Evolutionary conservation across 2,888 invertebrate species (phyloP).

Genomic region (Drosophila lacicola): DNA sequence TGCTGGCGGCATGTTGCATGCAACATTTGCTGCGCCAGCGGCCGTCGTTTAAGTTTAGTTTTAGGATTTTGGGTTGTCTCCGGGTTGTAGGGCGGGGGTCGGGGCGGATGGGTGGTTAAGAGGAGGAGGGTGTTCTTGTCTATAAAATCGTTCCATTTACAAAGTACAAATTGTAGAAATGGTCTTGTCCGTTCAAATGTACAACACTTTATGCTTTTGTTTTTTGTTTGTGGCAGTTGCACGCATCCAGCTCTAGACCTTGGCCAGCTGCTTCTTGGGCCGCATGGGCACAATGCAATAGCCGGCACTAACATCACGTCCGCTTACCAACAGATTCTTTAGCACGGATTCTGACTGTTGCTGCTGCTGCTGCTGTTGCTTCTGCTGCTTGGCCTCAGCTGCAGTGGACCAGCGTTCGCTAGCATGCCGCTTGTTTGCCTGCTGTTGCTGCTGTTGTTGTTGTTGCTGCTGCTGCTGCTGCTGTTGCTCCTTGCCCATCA

Average conservation of each 20-base stretch:
- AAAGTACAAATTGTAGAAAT: constrained; percentile 80
- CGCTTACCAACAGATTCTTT: constrained; percentile 97
- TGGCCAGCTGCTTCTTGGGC: constrained; percentile 85
- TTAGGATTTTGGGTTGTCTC: constrained; percentile 8
- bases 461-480: constrained; percentile 86
- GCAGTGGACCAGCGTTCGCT: constrained; percentile 57
- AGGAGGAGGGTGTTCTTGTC: constrained; percentile 18
- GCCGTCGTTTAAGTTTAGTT: constrained; percentile 35
- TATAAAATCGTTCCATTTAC: constrained; percentile 85
- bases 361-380: constrained; percentile 66
- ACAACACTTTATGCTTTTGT: constrained; percentile 25
- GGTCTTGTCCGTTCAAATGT: constrained; percentile 60
- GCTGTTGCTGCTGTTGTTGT: constrained; percentile 59
- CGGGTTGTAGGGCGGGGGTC: constrained; percentile 2
- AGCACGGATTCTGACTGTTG: constrained; percentile 88
- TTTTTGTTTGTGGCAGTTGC: constrained; percentile 26
- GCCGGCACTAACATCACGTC: constrained; percentile 96
- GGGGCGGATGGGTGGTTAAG: constrained; percentile 3
- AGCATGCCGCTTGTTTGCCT: constrained; percentile 84
- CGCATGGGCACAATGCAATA: constrained; percentile 93
- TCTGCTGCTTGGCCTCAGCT: constrained; percentile 81
- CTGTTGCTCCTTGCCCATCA: constrained; percentile 86
- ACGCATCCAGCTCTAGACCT: constrained; percentile 78
- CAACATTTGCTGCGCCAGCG: constrained; percentile 26
- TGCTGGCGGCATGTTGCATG: constrained; percentile 23